Evolutionary conservation across 2,888 invertebrate genomes (phyloP), one percentile per base, ranked within the genome.

Genomic region (Drosophila birchii): DNA sequence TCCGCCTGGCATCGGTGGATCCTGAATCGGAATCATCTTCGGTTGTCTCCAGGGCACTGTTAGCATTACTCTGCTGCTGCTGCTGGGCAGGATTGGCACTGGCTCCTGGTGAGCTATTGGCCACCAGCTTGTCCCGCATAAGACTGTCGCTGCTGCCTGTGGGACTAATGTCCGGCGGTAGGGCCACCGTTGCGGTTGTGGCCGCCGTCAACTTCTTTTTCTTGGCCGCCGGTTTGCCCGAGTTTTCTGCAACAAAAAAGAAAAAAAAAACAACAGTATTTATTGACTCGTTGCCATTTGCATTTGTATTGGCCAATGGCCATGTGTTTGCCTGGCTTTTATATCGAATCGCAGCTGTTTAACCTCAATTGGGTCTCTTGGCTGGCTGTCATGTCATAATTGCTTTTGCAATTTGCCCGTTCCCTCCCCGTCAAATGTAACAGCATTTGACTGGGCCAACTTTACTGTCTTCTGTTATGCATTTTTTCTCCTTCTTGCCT

Each of bases 1-100:
- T 95, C 89, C 95, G 95, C 1, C 91, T 76, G 4, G 92, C 90
- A 78, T 94, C 95, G 9, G 93, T 93, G 75, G 94, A 94, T 16
- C 94, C 91, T n/a, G 94, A 91, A 79, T 92, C 93, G 20, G 92
- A 93, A 67, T 92, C 91, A 68, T 94, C 95, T 78, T 94, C 94
- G 39, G 91, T 92, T 7, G 91, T 91, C 78, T 92, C 92, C 74
- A 91, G 67, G 11, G 80, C 51, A 74, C 78, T 75, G 71, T 80
- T 72, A 59, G 69, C 76, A 76, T 56, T 45, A 79, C 79, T 47
- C 62, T 34, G 34, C 36, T 16, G 49, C 41, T n/a, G 49, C 39
- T 61, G 39, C 23, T 49, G 58, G 16, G 23, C 44, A 16, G 34
- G n/a, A 23, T 47, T 45, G 14, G 58, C n/a, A 26, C 32, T 57